Base-by-base conservation (phyloP, 2,888 invertebrate genomes). In the Cancer borealis region DNA sequence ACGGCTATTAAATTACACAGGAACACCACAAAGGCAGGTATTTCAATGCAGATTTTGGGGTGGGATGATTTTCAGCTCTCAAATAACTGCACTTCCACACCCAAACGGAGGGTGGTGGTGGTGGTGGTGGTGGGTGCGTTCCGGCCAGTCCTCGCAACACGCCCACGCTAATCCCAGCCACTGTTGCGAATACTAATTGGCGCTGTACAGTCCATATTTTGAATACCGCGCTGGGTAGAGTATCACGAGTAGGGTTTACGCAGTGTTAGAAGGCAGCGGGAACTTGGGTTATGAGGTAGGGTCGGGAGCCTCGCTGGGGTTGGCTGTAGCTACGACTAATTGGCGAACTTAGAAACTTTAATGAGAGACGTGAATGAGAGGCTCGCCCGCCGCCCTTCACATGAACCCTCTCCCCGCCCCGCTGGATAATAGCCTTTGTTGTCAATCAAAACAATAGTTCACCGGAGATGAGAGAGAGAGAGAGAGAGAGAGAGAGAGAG, bases 401-500 rank as follows among this genome's bases (percentile, higher is more conserved):
- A 79, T 30, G 79, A 30, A 26, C 30, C 79, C 79, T 79, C 79
- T 79, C 30, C 79, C 79, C 79, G 79, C 26, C 79, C 79, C 30
- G 79, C 79, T 21, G 79, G 79, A 79, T 79, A 79, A 79, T 79
- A 79, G 30, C 79, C 79, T 79, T 79, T 79, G 79, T 79, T 79
- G 79, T 79, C 79, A 79, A 79, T 79, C 79, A 79, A 79, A 79
- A 79, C 79, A 79, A 79, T 79, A 79, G 79, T 79, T 79, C 79
- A 79, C 79, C 30, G 79, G 79, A 79, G 79, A 79, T 79, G 79
- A 79, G 66, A 66, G 66, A 66, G 66, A 30, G 79, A 79, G 79
- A 79, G 79, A 88, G 88, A 88, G 88, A 88, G 88, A 88, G 88
- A 88, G 88, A 88, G 88, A 88, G 88, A 88, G 88, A 88, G 88